Evolutionary conservation across 2,113 vertebrate species (phyloP), one percentile per base, ranked within the genome.

Genomic region (Hymenochirus boettgeri): DNA sequence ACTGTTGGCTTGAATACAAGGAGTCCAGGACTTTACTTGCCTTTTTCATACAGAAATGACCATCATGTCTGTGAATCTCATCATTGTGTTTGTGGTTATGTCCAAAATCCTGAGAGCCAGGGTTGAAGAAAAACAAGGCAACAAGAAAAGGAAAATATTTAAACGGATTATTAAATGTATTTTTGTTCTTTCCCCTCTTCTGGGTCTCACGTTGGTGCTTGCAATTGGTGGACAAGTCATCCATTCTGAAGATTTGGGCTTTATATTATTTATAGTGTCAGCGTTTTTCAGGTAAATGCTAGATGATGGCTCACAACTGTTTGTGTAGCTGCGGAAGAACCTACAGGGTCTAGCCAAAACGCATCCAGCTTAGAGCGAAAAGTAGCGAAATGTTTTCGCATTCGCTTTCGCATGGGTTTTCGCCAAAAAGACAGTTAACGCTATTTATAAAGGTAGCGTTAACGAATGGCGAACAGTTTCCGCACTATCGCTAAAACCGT

Each of bases 1-100:
- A 64, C 6, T 97, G 96, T 62, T 98, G 94, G 91, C 84, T 98
- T 61, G 79, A 82, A 51, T 93, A 90, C 71, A 0, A 45, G 0
- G 45, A 91, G 1, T 73, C 79, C 35, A 89, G 86, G 56, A 87
- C 91, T 9, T 74, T 93, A 33, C 69, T 84, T 70, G 80, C 92
- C 3, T 95, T 98, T 0, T 5, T 90, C 31, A 24, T 95, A 29
- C 94, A 0, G 81, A 86, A 0, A 73, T 89, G 56, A 66, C 81
- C 17, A 94, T 98, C 1, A 83, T 93, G 61, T 61, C 85, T 3
- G 59, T 90, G 0, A 98, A 98, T 11, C 8, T 88, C 7, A 84
- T 92, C 61, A 85, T 88, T 46, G 89, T 93, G 0, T 8, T 82
- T 0, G 81, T 98, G 70, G 92, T 98, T 12, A 85, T 97, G 76